These are phyloP conservation scores for Eciton burchellii DNA, from an alignment of 1,140 invertebrate genomes.

Conservation along the genomic window DNA sequence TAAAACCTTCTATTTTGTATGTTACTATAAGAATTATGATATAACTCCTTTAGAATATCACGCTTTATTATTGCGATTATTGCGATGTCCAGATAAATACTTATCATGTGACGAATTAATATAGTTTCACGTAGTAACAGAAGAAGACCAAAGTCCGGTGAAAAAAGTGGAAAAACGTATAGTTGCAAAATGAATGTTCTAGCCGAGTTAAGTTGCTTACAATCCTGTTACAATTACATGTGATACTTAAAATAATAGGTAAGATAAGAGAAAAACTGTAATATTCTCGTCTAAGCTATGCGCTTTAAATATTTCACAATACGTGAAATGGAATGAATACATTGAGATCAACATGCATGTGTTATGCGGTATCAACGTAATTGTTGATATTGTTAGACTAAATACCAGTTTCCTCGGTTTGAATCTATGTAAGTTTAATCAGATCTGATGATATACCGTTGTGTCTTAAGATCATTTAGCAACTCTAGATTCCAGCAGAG, in stretches of 20 bases:
- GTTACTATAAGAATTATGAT: conserved; percentile 15
- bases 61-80: background rate
- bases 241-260: background rate
- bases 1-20: background rate
- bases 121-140: background rate
- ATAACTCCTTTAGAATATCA: conserved; percentile 39
- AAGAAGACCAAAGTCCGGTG: background rate
- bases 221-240: background rate
- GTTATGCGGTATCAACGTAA: background rate
- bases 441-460: background rate
- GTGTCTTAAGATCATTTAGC: conserved; percentile 8
- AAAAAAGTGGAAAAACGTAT: background rate
- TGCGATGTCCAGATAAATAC: background rate
- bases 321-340: background rate
- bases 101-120: background rate
- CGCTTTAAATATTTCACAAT: background rate
- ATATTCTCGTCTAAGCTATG: no score
- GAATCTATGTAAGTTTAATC: conserved; percentile 12
- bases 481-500: background rate
- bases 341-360: background rate
- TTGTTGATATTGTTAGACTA: background rate
- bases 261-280: background rate
- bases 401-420: conserved; percentile 1
- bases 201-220: no score
- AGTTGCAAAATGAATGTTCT: background rate